Evolutionary conservation across 2,797 vertebrate genomes (phyloP).

Genomic region (Lepus townsendii): DNA sequence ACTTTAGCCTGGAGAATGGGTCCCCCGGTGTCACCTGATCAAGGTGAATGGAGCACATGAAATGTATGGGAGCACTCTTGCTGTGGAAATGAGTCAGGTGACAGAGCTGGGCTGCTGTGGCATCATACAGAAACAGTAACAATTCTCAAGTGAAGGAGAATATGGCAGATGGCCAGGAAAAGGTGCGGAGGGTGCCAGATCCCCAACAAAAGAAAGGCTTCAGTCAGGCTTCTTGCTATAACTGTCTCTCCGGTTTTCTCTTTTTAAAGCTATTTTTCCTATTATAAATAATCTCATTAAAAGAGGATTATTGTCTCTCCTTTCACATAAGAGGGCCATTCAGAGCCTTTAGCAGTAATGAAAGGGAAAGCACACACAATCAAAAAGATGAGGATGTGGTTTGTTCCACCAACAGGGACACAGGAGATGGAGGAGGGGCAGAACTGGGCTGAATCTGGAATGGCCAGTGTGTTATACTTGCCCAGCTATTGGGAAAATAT

Average conservation of each 20-base stretch:
- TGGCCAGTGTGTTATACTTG: constrained; percentile 63
- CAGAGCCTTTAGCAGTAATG: constrained; percentile 82
- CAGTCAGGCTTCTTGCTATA: constrained; percentile 84
- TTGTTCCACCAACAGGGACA: constrained; percentile 78
- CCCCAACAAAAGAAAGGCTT: constrained; percentile 85
- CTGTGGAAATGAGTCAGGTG: constrained; percentile 88
- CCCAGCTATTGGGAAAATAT: constrained; percentile 75
- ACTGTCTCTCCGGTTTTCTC: constrained; percentile 74
- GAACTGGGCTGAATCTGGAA: background rate
- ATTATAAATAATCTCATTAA: constrained; percentile 89
- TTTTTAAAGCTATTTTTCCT: constrained; percentile 85
- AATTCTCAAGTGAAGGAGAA: constrained; percentile 81
- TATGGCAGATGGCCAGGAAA: constrained; percentile 87
- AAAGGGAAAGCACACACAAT: constrained; percentile 79
- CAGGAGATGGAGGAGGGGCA: constrained; percentile 59
- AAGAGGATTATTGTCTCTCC: constrained; percentile 86
- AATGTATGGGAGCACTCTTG: constrained; percentile 81
- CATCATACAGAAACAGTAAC: constrained; percentile 82
- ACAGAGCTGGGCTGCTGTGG: constrained; percentile 75
- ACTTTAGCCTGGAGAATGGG: constrained; percentile 60
- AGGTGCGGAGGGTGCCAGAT: constrained; percentile 87
- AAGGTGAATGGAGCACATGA: constrained; percentile 75
- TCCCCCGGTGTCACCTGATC: constrained; percentile 70
- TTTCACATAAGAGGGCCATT: constrained; percentile 87
- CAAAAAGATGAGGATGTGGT: constrained; percentile 75